A percentile compares a stretch with the other conserved stretches of the same genome.
Conservation (phyloP, 1,140 invertebrate genomes). For the Varroa destructor region DNA sequence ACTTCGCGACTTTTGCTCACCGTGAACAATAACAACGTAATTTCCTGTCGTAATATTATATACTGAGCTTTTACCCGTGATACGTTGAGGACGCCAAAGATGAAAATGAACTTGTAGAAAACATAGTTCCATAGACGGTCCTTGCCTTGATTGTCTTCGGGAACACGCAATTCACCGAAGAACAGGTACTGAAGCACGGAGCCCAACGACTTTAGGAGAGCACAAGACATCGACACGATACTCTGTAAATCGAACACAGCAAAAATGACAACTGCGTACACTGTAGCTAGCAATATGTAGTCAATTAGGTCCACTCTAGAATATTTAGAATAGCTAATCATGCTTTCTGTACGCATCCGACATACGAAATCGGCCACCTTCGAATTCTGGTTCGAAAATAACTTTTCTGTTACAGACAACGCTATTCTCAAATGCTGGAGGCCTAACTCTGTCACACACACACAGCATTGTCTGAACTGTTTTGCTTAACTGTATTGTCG, state of each 20-base stretch:
- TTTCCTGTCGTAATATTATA: too few species aligned
- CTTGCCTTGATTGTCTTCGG: constrained; percentile 51
- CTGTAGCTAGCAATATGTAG: too few species aligned
- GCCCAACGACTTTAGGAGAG: constrained; percentile 59
- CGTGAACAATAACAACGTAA: too few species aligned
- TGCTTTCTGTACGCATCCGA: not conserved
- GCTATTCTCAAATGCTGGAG: too few species aligned
- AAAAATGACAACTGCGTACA: not conserved
- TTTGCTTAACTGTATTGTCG: too few species aligned
- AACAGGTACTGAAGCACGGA: constrained; percentile 59
- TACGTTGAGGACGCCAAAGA: constrained; percentile 78
- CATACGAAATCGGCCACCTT: not conserved
- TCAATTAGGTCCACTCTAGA: not conserved
- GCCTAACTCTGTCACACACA: too few species aligned
- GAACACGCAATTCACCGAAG: constrained; percentile 66
- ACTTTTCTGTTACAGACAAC: not conserved
- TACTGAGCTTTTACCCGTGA: not conserved
- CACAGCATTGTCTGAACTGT: too few species aligned
- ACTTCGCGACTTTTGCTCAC: constrained; percentile 44
- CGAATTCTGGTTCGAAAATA: not conserved
- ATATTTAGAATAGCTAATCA: not conserved
- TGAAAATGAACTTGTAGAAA: constrained; percentile 84
- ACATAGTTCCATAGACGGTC: constrained; percentile 84
- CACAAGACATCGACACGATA: constrained; percentile 68
- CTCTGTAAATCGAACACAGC: constrained; percentile 46